Percentiles rank a stretch among this genome's conserved stretches.
These are phyloP conservation scores for Pristionchus entomophagus DNA, from an alignment of 2,888 invertebrate species.

Conservation along the genomic window DNA sequence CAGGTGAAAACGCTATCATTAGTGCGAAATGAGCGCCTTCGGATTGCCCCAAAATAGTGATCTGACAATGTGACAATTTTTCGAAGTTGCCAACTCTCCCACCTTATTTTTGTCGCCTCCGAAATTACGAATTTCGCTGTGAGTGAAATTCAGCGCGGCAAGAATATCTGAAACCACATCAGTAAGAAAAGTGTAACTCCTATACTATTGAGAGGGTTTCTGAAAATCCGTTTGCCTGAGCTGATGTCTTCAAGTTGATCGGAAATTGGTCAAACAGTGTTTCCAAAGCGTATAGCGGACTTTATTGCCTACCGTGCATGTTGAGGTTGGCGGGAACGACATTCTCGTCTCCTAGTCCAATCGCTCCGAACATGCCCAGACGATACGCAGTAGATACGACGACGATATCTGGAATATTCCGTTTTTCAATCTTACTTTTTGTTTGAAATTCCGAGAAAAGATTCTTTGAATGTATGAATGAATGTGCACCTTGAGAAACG, in stretches of 20 bases:
- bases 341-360: constrained; percentile 25
- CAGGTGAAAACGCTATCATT: not conserved
- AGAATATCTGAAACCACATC: not conserved
- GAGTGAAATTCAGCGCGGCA: not conserved
- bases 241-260: too few relatives aligned
- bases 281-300: too few relatives aligned
- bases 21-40: not conserved
- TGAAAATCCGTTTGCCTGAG: too few relatives aligned
- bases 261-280: too few relatives aligned
- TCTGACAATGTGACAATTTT: not conserved
- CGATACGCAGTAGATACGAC: not conserved
- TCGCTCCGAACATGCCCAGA: not conserved
- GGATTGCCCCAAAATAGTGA: constrained; percentile 1
- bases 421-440: not conserved
- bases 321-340: not conserved
- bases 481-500: not conserved
- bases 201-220: too few relatives aligned
- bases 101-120: not conserved
- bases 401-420: not conserved
- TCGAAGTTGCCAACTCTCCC: too few relatives aligned
- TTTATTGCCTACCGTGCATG: not conserved
- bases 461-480: not conserved
- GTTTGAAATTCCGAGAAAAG: not conserved
- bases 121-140: not conserved
- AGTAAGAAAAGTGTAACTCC: too few relatives aligned